Evolutionary conservation across 2,113 vertebrate species (phyloP), one percentile per base, ranked within the genome.

Genomic region (Lasiurus borealis): DNA sequence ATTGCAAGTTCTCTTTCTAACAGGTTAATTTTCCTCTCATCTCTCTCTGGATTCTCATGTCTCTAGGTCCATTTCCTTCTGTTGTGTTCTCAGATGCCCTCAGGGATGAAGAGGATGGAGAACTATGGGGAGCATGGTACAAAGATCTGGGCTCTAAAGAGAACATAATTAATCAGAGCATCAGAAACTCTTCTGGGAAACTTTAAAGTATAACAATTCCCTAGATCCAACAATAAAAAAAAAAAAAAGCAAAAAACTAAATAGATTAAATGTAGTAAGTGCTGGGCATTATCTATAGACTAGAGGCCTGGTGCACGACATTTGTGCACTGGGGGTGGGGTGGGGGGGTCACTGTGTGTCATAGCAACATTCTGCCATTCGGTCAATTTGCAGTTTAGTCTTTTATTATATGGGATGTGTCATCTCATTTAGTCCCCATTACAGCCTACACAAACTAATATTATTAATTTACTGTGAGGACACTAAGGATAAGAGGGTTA

Each of bases 1-100:
- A 85, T 76, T 80, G 2, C 44, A 88, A 66, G 57, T 89, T 93
- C 11, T 21, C 83, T 81, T 88, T 50, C 27, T 50, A 44, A 69
- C 2, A 73, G 13, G 40, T 73, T 54, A 83, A 76, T 31, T 52
- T 87, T 84, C 2, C n/a, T 95, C 13, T 64, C 34, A 46, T 48
- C 16, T 31, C 13, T 15, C 10, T 96, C 90, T 85, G 62, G 13
- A 66, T 46, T 68, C 19, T 90, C 14, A 36, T 11, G 5, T 78
- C 62, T 48, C 27, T 19, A 50, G 13, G 64, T 36, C 66, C 12
- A 62, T 64, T 46, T 13, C 36, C 46, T 76, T 50, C n/a, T 34
- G 36, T 14, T n/a, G 11, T 71, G 16, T 73, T 89, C 27, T 27
- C 7, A 27, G 18, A 25, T 48, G 25, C 44, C 29, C 10, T 64